Percentiles rank a stretch among this genome's conserved stretches.
phyloP scores from a whole-genome alignment of 2,888 invertebrate species.

The Lasiommata megera region DNA sequence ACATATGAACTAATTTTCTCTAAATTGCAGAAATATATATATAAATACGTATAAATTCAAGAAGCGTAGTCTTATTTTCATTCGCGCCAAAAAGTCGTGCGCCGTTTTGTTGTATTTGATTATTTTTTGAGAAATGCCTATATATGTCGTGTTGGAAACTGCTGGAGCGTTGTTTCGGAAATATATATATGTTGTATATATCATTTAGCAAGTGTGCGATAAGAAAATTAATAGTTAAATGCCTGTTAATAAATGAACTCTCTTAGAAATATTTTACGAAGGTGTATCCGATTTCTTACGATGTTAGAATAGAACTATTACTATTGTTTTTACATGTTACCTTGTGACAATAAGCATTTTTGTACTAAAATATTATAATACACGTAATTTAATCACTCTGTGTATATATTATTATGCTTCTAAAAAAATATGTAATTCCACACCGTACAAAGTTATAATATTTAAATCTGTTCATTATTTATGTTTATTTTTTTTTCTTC shows the following conservation, averaged over 20 bases:
- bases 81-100: too few relatives aligned
- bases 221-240: conserved; percentile 3
- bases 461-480: conserved; percentile 49
- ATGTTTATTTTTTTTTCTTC: conserved; percentile 47
- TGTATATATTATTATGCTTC: conserved; percentile 47
- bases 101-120: too few relatives aligned
- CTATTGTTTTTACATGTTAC: conserved; percentile 49
- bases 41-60: too few relatives aligned
- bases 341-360: conserved; percentile 73
- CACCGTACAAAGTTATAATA: conserved; percentile 54
- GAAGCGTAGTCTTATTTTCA: too few relatives aligned
- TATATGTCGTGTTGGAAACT: too few relatives aligned
- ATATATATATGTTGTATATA: too few relatives aligned
- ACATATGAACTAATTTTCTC: too few relatives aligned
- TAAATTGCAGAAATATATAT: too few relatives aligned
- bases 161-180: too few relatives aligned
- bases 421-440: conserved; percentile 40
- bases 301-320: conserved; percentile 24
- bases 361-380: conserved; percentile 43
- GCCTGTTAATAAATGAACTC: not conserved
- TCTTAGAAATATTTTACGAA: not conserved
- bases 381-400: conserved; percentile 42
- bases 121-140: too few relatives aligned
- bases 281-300: conserved; percentile 10
- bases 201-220: too few relatives aligned